Base-by-base conservation (phyloP, 2,888 invertebrate species). In the Chesias legatella region DNA sequence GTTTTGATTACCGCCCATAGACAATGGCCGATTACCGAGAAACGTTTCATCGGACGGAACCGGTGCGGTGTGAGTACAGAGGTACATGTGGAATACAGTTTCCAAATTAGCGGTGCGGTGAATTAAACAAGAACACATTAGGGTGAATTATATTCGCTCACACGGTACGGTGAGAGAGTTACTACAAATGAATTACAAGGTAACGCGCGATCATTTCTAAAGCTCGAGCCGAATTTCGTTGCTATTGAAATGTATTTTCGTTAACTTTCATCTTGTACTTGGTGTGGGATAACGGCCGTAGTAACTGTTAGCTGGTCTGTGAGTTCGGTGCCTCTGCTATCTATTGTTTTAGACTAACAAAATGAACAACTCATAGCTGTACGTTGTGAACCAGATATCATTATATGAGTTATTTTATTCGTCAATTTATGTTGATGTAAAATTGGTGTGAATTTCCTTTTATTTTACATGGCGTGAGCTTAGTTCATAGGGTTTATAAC, bases 201-300 rank as follows among this genome's bases (percentile, higher is more conserved):
- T 67, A 75, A 83, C 73, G 77, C 73, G 77, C 74, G 83, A 81
- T 86, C 80, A 85, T 85, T 84, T 79, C 68, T 73, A 73, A 77
- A 78, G 75, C 67, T 73, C 70, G 67, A 74, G 60, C 73, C 77
- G 81, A 83, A 84, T 83, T 84, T 80, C 69, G 68, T 65, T 71
- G 65, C 80, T 82, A 84, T 86, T 82, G 84, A 79, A 85, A 86
- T 85, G 82, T 79, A 72, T 81, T 85, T 85, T 86, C 79, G 81
- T 79, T 84, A 69, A 75, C 76, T 84, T 82, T 83, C 79, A 80
- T 77, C 70, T 30, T 32, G 24, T 28, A 36, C 23, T 64, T 57
- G 57, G 60, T 58, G 57, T 54, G 58, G 45, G 52, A 53, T 43
- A 36, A 32, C 33, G 31, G 56, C 44, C n/a, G 29, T 31, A 56